Conservation (phyloP, 2,888 invertebrate genomes). For the Sympetrum striolatum region DNA sequence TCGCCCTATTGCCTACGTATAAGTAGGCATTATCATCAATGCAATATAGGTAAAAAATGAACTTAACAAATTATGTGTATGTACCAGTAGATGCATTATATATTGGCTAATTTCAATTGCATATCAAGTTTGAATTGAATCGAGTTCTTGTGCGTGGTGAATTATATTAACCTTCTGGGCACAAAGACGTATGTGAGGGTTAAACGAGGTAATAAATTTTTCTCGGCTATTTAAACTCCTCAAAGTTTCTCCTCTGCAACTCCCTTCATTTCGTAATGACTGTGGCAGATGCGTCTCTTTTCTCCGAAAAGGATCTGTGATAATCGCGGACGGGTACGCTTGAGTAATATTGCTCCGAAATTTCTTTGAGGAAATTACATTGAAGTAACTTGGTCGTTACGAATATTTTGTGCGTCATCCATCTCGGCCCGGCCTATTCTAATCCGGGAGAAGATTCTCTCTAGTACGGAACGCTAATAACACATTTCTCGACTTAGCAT, state of each 20-base stretch:
- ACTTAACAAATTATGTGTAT: too few species aligned
- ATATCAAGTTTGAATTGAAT: too few species aligned
- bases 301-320: background rate
- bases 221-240: background rate
- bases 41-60: too few species aligned
- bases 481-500: background rate
- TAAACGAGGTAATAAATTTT: background rate
- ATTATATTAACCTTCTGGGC: background rate
- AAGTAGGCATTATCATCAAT: too few species aligned
- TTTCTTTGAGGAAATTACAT: background rate
- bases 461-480: background rate
- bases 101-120: too few species aligned
- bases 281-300: constrained; percentile 26
- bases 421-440: background rate
- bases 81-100: too few species aligned
- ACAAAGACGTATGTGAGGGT: background rate
- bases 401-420: background rate
- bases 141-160: background rate
- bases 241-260: background rate
- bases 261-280: constrained; percentile 20
- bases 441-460: background rate
- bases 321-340: background rate
- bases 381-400: background rate
- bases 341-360: background rate
- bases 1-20: too few species aligned